Percentiles rank a stretch among this genome's conserved stretches.
phyloP scores from a whole-genome alignment of 2,113 vertebrate species.

The Gracilinanus agilis region DNA sequence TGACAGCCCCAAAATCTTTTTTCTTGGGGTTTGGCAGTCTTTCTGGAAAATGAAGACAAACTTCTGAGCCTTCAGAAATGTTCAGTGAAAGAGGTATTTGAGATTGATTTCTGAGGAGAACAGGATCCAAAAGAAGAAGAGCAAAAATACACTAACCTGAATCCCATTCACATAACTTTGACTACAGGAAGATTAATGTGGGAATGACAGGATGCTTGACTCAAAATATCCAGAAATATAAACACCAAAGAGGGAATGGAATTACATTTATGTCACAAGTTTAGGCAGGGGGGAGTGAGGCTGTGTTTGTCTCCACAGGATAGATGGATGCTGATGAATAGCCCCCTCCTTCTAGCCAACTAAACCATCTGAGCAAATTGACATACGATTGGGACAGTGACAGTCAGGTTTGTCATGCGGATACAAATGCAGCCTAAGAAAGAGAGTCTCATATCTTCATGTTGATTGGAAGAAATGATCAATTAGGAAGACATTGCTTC shows the following conservation, averaged over 20 bases:
- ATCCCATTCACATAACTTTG: background rate
- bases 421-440: background rate
- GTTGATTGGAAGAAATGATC: background rate
- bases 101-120: background rate
- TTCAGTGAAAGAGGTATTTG: background rate
- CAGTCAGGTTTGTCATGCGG: background rate
- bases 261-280: background rate
- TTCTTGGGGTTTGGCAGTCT: background rate
- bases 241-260: background rate
- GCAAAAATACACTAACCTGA: background rate
- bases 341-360: background rate
- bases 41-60: background rate
- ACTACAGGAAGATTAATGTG: background rate
- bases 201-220: background rate
- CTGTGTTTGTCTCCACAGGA: background rate
- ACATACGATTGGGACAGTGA: background rate
- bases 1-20: background rate
- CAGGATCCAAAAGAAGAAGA: background rate
- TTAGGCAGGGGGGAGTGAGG: background rate
- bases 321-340: background rate
- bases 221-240: background rate
- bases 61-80: background rate
- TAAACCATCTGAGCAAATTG: background rate
- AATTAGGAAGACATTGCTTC: background rate
- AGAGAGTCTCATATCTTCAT: background rate